phyloP scores from a whole-genome alignment of 1,140 invertebrate species.

The Stegodyphus dumicola region DNA sequence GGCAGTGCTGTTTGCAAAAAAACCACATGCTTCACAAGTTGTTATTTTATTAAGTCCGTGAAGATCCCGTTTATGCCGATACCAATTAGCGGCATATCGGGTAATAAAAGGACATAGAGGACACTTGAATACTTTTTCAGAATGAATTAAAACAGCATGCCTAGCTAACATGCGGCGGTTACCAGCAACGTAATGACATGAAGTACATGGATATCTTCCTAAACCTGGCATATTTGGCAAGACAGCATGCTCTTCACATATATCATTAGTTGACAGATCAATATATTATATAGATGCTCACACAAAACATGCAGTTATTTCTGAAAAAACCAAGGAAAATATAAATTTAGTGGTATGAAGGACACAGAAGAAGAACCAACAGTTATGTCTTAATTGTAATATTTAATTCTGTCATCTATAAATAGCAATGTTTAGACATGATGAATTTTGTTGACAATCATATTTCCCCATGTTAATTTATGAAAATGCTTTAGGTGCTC shows the following conservation, averaged over 20 bases:
- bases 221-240: constrained; percentile 53
- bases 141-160: constrained; percentile 62
- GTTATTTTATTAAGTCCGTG: constrained; percentile 49
- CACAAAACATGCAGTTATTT: constrained; percentile 49
- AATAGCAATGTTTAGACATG: background rate
- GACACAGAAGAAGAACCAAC: background rate
- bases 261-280: background rate
- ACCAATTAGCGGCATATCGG: constrained; percentile 60
- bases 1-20: constrained; percentile 48
- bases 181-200: constrained; percentile 59
- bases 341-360: background rate
- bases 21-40: constrained; percentile 58
- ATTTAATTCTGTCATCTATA: background rate
- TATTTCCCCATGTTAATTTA: background rate
- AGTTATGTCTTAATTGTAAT: background rate
- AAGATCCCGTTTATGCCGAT: constrained; percentile 56
- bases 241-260: constrained; percentile 48
- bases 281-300: constrained; percentile 13
- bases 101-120: constrained; percentile 64
- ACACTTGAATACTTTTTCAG: constrained; percentile 62
- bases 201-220: constrained; percentile 58
- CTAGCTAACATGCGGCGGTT: constrained; percentile 62
- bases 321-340: constrained; percentile 39
- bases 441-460: background rate
- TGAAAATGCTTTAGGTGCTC: background rate